Evolutionary conservation across 2,888 invertebrate genomes (phyloP).

Genomic region (Eupithecia inturbata): DNA sequence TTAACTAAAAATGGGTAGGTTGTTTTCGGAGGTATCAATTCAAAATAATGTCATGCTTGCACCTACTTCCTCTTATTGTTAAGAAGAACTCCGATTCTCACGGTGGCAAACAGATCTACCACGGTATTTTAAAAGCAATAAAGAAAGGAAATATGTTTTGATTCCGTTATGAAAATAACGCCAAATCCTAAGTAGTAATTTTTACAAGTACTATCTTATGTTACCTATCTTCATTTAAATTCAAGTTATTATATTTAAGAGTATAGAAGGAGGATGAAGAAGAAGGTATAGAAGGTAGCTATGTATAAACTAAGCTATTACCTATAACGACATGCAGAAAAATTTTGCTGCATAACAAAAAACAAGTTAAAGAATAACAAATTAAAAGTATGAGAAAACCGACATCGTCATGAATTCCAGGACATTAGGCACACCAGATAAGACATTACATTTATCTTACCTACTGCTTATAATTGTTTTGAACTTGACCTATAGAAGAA

Average conservation of each 20-base stretch:
- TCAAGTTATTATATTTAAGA: no score
- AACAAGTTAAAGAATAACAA: neutral
- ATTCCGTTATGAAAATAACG: neutral
- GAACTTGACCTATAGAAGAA: constrained; percentile 31
- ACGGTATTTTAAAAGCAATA: constrained; percentile 36
- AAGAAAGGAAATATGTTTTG: neutral
- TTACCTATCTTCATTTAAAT: neutral
- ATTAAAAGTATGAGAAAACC: neutral
- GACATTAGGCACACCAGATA: neutral
- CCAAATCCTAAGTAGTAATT: neutral
- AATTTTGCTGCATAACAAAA: neutral
- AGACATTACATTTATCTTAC: neutral
- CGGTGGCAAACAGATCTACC: neutral
- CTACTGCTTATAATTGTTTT: constrained; percentile 21
- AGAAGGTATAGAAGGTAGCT: no score
- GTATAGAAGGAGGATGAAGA: no score
- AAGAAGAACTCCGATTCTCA: neutral
- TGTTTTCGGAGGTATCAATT: neutral
- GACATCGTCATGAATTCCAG: neutral
- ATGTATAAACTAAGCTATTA: neutral
- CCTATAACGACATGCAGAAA: neutral
- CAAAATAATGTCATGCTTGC: neutral
- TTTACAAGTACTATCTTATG: neutral
- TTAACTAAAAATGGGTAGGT: neutral
- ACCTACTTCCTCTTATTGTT: constrained; percentile 3